Percentiles rank a stretch among this genome's conserved stretches.
Conservation (phyloP, 2,113 vertebrate genomes). For the Syrmaticus mikado region DNA sequence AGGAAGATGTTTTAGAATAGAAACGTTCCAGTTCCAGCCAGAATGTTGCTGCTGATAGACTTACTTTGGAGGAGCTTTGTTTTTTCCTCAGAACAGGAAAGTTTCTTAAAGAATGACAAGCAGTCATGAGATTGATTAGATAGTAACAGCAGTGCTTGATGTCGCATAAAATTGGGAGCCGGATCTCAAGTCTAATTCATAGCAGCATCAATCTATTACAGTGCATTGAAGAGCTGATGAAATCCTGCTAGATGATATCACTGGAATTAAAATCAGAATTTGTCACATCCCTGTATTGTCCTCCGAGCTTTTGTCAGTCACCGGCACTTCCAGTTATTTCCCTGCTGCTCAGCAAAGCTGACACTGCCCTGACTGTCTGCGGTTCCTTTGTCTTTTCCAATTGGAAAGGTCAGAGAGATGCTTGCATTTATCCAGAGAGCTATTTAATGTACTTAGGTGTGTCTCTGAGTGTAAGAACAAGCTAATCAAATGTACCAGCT, state of each 20-base stretch:
- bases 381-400: constrained; percentile 23
- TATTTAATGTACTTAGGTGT: neutral
- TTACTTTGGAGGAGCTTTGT: neutral
- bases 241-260: neutral
- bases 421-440: neutral
- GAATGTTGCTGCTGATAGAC: neutral
- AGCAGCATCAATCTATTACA: neutral
- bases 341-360: neutral
- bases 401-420: neutral
- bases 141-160: neutral
- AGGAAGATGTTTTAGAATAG: neutral
- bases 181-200: neutral
- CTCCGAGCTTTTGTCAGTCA: neutral
- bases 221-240: neutral
- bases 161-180: neutral
- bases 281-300: constrained; percentile 15
- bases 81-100: neutral
- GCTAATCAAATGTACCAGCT: neutral
- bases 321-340: neutral
- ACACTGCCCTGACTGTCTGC: neutral
- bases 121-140: neutral
- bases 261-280: neutral
- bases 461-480: neutral
- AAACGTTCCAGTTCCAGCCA: neutral
- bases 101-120: neutral